These are phyloP conservation scores for Trididemnum clinides DNA, from an alignment of 23 tunicate genomes.

Conservation along the genomic window DNA sequence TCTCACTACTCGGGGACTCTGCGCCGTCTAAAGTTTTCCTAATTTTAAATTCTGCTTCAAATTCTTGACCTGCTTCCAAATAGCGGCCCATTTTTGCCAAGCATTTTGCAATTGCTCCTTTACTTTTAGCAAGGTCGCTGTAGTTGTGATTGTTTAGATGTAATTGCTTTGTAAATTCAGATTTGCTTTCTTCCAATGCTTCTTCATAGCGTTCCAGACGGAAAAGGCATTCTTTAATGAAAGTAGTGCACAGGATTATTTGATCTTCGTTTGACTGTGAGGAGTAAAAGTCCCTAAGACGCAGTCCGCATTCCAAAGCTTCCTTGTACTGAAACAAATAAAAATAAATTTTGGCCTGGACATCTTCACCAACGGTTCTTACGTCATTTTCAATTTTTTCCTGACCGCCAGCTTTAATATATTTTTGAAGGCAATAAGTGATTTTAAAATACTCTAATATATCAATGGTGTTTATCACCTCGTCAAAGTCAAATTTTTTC, in stretches of 20 bases:
- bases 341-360: not conserved
- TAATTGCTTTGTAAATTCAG: not conserved
- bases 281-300: not conserved
- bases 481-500: not conserved
- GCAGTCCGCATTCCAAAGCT: not conserved
- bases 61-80: not conserved
- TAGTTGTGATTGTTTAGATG: not conserved
- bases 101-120: conserved; percentile 2
- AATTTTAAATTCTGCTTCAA: not conserved
- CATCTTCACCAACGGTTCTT: conserved; percentile 14
- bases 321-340: conserved; percentile 12
- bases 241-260: not conserved
- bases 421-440: conserved; percentile 22
- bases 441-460: conserved; percentile 1
- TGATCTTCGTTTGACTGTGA: not conserved
- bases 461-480: not conserved
- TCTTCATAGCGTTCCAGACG: not conserved
- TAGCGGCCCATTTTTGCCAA: not conserved
- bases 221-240: conserved; percentile 17
- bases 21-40: not conserved
- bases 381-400: not conserved
- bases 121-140: not conserved
- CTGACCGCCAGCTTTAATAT: not conserved
- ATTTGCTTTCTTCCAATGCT: not conserved
- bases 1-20: not conserved